These are phyloP conservation scores for Drosophila merina DNA, from an alignment of 2,888 invertebrate species.

Conservation along the genomic window DNA sequence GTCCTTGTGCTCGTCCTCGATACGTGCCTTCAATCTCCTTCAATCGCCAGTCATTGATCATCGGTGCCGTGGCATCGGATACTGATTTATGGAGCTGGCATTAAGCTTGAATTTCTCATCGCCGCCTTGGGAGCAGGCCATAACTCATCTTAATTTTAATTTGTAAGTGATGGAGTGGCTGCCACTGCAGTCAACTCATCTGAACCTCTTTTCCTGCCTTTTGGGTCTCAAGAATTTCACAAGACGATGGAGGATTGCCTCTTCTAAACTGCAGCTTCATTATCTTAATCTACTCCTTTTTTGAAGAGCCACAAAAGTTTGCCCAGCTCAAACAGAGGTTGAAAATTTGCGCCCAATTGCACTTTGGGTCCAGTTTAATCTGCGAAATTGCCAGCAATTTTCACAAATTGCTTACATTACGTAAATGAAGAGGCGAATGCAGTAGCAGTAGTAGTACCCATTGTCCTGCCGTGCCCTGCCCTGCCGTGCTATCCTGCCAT, in stretches of 20 bases:
- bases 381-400: slow-evolving; percentile 75
- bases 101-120: slow-evolving; percentile 72
- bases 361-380: slow-evolving; percentile 78
- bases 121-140: slow-evolving; percentile 66
- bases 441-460: slow-evolving; percentile 57
- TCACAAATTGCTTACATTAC: slow-evolving; percentile 77
- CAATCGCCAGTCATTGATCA: slow-evolving; percentile 69
- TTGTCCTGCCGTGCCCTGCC: slow-evolving; percentile 50
- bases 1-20: slow-evolving; percentile 49
- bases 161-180: slow-evolving; percentile 76
- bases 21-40: slow-evolving; percentile 73
- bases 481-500: slow-evolving; percentile 1
- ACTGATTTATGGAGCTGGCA: slow-evolving; percentile 77
- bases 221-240: background rate
- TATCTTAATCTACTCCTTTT: slow-evolving; percentile 76
- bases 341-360: slow-evolving; percentile 76
- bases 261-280: slow-evolving; percentile 73
- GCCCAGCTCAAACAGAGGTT: slow-evolving; percentile 46
- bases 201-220: slow-evolving; percentile 20
- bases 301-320: slow-evolving; percentile 46
- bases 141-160: slow-evolving; percentile 79
- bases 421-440: slow-evolving; percentile 69
- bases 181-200: slow-evolving; percentile 47
- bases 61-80: slow-evolving; percentile 32
- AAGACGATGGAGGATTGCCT: slow-evolving; percentile 32